A percentile compares a stretch with the other conserved stretches of the same genome.
Conservation (phyloP, 92 coral and sea anemone species). For the Diadumene lineata region DNA sequence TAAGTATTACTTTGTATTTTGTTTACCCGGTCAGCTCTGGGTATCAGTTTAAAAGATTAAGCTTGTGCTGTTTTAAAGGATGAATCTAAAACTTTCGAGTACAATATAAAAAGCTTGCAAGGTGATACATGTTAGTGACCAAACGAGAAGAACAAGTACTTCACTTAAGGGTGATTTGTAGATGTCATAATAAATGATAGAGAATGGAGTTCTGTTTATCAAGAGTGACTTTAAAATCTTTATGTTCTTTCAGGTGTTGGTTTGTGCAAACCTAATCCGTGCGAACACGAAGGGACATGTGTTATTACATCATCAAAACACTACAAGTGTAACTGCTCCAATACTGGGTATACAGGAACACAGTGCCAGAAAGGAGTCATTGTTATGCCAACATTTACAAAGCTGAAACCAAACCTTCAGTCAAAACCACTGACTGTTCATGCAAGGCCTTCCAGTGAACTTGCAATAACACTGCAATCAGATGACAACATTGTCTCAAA, state of each 20-base stretch:
- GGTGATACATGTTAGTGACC: too few relatives aligned
- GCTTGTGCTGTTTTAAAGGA: too few relatives aligned
- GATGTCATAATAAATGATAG: too few relatives aligned
- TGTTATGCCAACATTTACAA: constrained; percentile 12
- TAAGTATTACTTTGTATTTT: too few relatives aligned
- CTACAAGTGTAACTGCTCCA: constrained; percentile 31
- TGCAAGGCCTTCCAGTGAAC: constrained; percentile 24
- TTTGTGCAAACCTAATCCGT: constrained; percentile 35
- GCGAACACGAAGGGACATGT: constrained; percentile 34
- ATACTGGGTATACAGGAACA: constrained; percentile 24
- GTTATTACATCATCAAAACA: neutral
- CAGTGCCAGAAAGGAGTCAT: constrained; percentile 30
- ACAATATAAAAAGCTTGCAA: too few relatives aligned
- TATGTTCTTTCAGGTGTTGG: neutral
- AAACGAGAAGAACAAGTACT: too few relatives aligned
- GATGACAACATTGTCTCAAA: constrained; percentile 11
- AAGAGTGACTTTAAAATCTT: neutral
- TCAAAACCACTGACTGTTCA: neutral
- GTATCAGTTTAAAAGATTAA: too few relatives aligned
- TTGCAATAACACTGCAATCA: constrained; percentile 17
- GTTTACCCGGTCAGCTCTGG: too few relatives aligned
- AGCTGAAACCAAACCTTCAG: constrained; percentile 23
- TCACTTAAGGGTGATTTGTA: too few relatives aligned
- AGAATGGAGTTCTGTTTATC: too few relatives aligned
- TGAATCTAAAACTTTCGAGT: too few relatives aligned